A percentile compares a stretch with the other conserved stretches of the same genome.
phyloP scores from a whole-genome alignment of 2,113 vertebrate genomes.

The Mohoua ochrocephala region DNA sequence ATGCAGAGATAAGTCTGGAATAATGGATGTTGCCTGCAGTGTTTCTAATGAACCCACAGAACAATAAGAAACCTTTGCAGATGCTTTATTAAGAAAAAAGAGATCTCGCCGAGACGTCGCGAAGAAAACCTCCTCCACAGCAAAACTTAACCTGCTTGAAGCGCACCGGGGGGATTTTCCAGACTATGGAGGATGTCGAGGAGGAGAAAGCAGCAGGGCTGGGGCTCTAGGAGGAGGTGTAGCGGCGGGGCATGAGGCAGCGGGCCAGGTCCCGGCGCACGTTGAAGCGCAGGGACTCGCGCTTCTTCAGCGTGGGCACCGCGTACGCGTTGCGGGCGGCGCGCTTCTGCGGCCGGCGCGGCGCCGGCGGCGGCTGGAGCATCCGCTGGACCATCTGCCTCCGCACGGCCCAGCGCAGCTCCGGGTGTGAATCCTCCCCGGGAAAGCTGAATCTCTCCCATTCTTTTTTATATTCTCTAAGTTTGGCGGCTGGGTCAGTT shows the following conservation, averaged over 20 bases:
- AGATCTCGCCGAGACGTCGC: rapidly evolving
- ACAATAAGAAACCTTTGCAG: background rate
- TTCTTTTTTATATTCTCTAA: constrained; percentile 56
- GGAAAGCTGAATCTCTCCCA: constrained; percentile 67
- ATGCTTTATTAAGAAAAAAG: background rate
- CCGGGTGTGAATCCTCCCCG: constrained; percentile 44
- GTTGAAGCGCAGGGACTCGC: constrained; percentile 81
- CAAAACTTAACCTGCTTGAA: background rate
- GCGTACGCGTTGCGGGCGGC: constrained; percentile 77
- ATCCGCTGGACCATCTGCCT: constrained; percentile 47
- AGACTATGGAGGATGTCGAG: background rate
- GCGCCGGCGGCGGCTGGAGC: background rate
- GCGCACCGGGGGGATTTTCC: rapidly evolving
- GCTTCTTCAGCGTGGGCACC: constrained; percentile 87
- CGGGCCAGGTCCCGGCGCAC: constrained; percentile 83
- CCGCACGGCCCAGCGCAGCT: constrained; percentile 62
- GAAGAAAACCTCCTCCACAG: background rate
- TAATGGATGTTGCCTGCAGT: background rate
- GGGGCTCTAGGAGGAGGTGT: background rate
- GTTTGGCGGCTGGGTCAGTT: constrained; percentile 65
- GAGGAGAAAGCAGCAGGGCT: background rate
- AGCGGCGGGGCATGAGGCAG: constrained; percentile 68
- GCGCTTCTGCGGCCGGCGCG: background rate
- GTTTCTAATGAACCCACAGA: background rate
- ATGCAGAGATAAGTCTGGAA: background rate